Base-by-base conservation (phyloP, 1,140 invertebrate genomes). In the Diplogasteroides magnus region DNA sequence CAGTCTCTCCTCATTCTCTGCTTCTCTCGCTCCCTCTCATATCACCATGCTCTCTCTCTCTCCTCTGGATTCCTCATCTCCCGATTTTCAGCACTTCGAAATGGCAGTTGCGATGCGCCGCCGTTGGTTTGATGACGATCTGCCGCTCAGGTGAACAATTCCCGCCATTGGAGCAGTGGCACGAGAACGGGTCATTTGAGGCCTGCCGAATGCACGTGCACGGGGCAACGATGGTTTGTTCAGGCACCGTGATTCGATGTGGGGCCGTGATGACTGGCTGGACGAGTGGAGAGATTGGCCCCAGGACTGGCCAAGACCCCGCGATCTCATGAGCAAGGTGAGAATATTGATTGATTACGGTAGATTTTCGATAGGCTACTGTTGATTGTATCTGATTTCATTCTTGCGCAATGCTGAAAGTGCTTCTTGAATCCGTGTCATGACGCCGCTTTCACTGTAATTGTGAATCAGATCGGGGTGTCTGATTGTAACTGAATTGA, bases 251-350 rank as follows among this genome's bases (percentile, higher is more conserved):
- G 77, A 78, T 27, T 64, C 67, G 26, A 69, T 61, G 62, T 67
- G 74, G 64, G 64, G 71, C n/a, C 67, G 77, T 56, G 80, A 78
- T 63, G 23, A 48, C 13, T 77, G 77, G 68, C 59, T 78, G 28
- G 58, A 73, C 15, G 66, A 65, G 14, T 75, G 63, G 77, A 66
- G 82, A 25, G 78, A 80, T 62, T 80, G 78, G 78, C 78, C 78
- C 0, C 27, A 62, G n/a, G 78, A 83, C 56, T 80, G 78, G 78
- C 78, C 78, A 15, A 61, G 75, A n/a, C 78, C 78, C 2, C 58
- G 75, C 31, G 81, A 83, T 29, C 26, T 80, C 26, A 62, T 82
- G 57, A 58, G 68, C 55, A 66, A 80, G n/a, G 78, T 80, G 59
- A 73, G 78, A 74, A n/a, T 64, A 26, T 29, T 25, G 37, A 74